A percentile compares a stretch with the other conserved stretches of the same genome.
Evolutionary conservation across 2,888 invertebrate species (phyloP).

Genomic region (Ceratothoa steindachneri): DNA sequence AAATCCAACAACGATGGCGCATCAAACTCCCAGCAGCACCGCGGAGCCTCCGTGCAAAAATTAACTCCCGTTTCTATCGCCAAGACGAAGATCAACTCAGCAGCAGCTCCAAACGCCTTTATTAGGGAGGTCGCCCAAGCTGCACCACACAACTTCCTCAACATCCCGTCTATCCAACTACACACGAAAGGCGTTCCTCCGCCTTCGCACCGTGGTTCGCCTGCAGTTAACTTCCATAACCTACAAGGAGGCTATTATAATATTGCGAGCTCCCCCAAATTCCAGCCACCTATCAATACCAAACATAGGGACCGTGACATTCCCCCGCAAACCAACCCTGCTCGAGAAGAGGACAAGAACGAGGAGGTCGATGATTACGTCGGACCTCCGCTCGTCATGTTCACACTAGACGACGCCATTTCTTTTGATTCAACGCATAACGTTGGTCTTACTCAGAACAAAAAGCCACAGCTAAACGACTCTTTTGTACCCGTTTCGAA

Average conservation of each 20-base stretch:
- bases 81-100: not conserved
- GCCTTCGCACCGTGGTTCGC: not conserved
- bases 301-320: not conserved
- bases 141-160: too few relatives aligned
- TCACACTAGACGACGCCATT: conserved; percentile 1
- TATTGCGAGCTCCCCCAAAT: not conserved
- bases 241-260: not conserved
- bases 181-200: not conserved
- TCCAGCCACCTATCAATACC: not conserved
- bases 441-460: too few relatives aligned
- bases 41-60: too few relatives aligned
- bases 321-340: not conserved
- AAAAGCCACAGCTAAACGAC: too few relatives aligned
- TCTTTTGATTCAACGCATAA: not conserved
- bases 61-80: too few relatives aligned
- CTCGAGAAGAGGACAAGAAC: not conserved
- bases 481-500: too few relatives aligned
- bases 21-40: too few relatives aligned
- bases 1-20: too few relatives aligned
- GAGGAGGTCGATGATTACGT: not conserved
- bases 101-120: not conserved
- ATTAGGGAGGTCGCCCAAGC: not conserved
- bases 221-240: not conserved
- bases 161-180: too few relatives aligned
- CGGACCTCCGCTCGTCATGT: not conserved